Percentiles rank a stretch among this genome's conserved stretches.
These are phyloP conservation scores for Laupala kohalensis DNA, from an alignment of 1,140 invertebrate species.

Conservation along the genomic window DNA sequence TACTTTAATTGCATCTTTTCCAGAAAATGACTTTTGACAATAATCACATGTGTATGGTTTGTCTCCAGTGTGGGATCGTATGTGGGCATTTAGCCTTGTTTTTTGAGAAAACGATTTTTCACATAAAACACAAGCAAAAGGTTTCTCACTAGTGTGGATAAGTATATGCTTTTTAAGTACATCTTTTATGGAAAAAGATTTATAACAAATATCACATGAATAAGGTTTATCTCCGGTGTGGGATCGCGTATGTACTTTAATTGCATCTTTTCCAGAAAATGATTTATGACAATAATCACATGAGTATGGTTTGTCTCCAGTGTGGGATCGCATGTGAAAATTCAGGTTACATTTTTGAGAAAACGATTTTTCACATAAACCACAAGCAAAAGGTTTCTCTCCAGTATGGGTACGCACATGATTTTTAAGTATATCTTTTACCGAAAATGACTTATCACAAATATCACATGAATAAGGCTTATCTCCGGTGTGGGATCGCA, in stretches of 20 bases:
- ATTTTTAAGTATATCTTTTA: background rate
- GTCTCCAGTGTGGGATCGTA: slow-evolving; percentile 30
- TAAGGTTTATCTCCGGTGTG: slow-evolving; percentile 1
- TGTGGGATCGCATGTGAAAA: background rate
- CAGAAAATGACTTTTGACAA: slow-evolving; percentile 42
- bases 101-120: background rate
- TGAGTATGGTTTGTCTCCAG: no score
- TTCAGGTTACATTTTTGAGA: background rate
- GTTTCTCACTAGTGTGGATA: background rate
- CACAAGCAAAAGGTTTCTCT: background rate
- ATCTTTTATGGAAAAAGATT: background rate
- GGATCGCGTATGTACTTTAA: background rate
- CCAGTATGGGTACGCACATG: no score
- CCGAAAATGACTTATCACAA: no score
- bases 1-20: background rate
- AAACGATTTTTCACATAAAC: background rate
- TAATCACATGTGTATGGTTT: slow-evolving; percentile 49
- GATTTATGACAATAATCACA: background rate
- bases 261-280: background rate
- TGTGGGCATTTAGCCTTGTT: slow-evolving; percentile 30
- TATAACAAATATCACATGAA: background rate
- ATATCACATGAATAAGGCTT: background rate
- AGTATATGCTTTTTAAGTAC: background rate
- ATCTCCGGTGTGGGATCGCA: background rate
- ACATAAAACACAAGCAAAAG: background rate